Conservation (phyloP, 2,888 invertebrate species). For the Cynaeus angustus region DNA sequence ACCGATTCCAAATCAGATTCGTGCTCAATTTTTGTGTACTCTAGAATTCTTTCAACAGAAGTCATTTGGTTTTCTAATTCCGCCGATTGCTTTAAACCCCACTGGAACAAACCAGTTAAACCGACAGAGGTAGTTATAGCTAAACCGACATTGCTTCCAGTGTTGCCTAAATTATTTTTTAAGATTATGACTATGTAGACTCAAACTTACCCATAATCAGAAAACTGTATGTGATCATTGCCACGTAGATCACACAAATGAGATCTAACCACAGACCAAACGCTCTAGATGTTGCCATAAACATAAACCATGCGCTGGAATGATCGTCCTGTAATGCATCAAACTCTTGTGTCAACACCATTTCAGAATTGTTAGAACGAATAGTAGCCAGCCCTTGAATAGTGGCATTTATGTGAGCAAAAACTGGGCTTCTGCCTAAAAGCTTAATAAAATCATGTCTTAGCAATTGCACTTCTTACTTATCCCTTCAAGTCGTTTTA, state of each 20-base stretch:
- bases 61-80: conserved; percentile 79
- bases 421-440: conserved; percentile 83
- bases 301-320: conserved; percentile 83
- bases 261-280: conserved; percentile 84
- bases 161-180: conserved; percentile 51
- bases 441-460: conserved; percentile 2
- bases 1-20: conserved; percentile 68
- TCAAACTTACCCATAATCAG: conserved; percentile 70
- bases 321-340: conserved; percentile 77
- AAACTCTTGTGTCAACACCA: conserved; percentile 75
- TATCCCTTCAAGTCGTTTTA: conserved; percentile 83
- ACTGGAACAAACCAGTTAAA: conserved; percentile 74
- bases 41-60: conserved; percentile 79
- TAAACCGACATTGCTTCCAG: conserved; percentile 73
- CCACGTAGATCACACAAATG: conserved; percentile 80
- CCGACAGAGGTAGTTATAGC: conserved; percentile 74
- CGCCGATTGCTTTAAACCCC: conserved; percentile 82
- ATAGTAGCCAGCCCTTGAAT: conserved; percentile 84
- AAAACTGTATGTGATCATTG: conserved; percentile 78
- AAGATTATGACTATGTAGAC: conserved; percentile 2
- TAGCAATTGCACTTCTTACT: conserved; percentile 68
- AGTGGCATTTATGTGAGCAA: conserved; percentile 81
- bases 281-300: conserved; percentile 77
- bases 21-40: conserved; percentile 75
- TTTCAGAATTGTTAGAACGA: conserved; percentile 78